Percentiles rank a stretch among this genome's conserved stretches.
These are phyloP conservation scores for Melanaphis sacchari DNA, from an alignment of 1,140 invertebrate genomes.

Conservation along the genomic window DNA sequence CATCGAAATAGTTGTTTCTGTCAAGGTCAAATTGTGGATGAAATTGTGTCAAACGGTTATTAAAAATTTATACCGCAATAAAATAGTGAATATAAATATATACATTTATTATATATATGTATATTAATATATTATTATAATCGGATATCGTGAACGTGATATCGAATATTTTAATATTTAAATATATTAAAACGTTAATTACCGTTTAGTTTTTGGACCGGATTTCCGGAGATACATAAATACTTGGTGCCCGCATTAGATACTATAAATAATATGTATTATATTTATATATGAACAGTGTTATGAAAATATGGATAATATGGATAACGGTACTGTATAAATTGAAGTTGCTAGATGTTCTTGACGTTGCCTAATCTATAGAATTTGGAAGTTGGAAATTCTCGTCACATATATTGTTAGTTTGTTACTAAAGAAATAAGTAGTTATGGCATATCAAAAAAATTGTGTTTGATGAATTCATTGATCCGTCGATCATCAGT, in stretches of 20 bases:
- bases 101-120: neutral
- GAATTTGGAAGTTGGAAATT: neutral
- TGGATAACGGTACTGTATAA: neutral
- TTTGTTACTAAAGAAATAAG: neutral
- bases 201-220: neutral
- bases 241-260: neutral
- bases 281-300: neutral
- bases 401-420: neutral
- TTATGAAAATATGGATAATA: neutral
- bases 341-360: neutral
- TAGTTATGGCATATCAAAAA: neutral
- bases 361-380: neutral
- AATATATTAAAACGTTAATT: constrained; percentile 23
- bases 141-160: neutral
- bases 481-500: neutral
- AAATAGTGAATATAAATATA: neutral
- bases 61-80: neutral
- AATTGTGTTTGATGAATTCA: neutral
- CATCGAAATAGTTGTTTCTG: neutral
- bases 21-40: neutral
- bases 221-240: constrained; percentile 15
- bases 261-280: neutral
- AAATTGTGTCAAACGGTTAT: neutral
- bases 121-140: no score
- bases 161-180: neutral